Conservation (phyloP, 2,888 invertebrate genomes). For the Seira musarum region DNA sequence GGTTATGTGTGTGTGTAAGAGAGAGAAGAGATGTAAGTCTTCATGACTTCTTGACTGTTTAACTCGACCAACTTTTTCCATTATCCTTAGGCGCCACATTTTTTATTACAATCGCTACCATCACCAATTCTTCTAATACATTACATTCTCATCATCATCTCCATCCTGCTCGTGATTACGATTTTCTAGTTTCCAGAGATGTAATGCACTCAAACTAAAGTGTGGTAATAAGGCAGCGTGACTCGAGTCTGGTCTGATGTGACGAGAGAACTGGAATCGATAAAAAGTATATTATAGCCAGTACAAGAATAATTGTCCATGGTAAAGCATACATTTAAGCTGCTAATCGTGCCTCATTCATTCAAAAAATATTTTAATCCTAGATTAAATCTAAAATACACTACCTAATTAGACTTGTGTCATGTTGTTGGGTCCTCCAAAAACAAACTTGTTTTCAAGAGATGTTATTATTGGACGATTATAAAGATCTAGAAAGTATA, state of each 20-base stretch:
- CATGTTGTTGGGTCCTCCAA: too few relatives aligned
- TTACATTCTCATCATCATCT: conserved; percentile 22
- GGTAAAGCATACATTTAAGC: not conserved
- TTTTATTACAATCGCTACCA: conserved; percentile 61
- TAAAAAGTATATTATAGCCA: not conserved
- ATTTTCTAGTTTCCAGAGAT: not conserved
- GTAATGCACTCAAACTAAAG: not conserved
- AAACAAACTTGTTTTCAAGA: too few relatives aligned
- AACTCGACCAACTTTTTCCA: conserved; percentile 69
- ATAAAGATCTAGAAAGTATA: too few relatives aligned
- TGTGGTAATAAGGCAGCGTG: not conserved
- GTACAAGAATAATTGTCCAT: not conserved
- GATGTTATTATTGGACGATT: too few relatives aligned
- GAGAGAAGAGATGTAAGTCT: conserved; percentile 27
- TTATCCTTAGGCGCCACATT: conserved; percentile 69
- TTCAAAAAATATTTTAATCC: too few relatives aligned
- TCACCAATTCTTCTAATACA: conserved; percentile 20
- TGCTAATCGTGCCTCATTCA: too few relatives aligned
- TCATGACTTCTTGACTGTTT: conserved; percentile 44
- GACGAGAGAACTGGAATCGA: not conserved
- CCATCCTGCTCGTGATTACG: conserved; percentile 14
- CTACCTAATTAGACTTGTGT: too few relatives aligned
- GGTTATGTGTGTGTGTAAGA: not conserved
- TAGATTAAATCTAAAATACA: too few relatives aligned
- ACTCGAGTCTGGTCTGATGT: not conserved